A percentile compares a stretch with the other conserved stretches of the same genome.
Conservation (phyloP, 1,140 invertebrate species). For the Drosophila santomea region DNA sequence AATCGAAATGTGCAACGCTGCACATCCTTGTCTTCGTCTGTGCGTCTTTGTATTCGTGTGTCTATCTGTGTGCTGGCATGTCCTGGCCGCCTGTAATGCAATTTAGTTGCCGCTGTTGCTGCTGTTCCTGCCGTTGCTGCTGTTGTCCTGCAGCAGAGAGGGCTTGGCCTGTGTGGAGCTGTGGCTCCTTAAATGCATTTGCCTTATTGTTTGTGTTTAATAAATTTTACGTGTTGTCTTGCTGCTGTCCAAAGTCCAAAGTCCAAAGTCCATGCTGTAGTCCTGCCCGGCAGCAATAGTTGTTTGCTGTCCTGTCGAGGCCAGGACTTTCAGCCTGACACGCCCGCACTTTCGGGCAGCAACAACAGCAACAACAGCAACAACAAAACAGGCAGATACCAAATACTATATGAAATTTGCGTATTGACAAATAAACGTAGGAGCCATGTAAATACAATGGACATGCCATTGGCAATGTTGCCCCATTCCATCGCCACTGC, state of each 20-base stretch:
- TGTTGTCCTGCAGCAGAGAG: conserved; percentile 24
- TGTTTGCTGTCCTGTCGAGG: conserved; percentile 71
- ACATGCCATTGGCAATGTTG: conserved; percentile 77
- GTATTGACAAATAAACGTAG: conserved; percentile 82
- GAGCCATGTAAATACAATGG: conserved; percentile 78
- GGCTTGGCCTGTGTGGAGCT: conserved; percentile 34
- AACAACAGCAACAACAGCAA: background rate
- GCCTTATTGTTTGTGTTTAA: conserved; percentile 83
- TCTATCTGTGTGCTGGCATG: background rate
- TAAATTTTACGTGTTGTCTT: conserved; percentile 79
- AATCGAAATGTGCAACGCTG: conserved; percentile 79
- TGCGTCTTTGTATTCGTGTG: conserved; percentile 15
- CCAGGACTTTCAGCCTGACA: conserved; percentile 55
- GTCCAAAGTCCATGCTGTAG: background rate
- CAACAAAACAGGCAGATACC: conserved; percentile 45
- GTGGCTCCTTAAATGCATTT: conserved; percentile 73
- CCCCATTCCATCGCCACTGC: background rate
- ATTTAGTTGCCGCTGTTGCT: conserved; percentile 76
- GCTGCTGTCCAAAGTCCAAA: conserved; percentile 12
- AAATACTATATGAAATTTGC: conserved; percentile 82
- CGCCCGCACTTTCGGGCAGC: conserved; percentile 14
- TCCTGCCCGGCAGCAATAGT: conserved; percentile 71
- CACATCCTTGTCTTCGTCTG: conserved; percentile 67
- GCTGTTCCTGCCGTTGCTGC: conserved; percentile 37
- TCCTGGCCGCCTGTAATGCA: conserved; percentile 66